Evolutionary conservation across 2,888 invertebrate genomes (phyloP).

Genomic region (Cataglyphis altisquamis): DNA sequence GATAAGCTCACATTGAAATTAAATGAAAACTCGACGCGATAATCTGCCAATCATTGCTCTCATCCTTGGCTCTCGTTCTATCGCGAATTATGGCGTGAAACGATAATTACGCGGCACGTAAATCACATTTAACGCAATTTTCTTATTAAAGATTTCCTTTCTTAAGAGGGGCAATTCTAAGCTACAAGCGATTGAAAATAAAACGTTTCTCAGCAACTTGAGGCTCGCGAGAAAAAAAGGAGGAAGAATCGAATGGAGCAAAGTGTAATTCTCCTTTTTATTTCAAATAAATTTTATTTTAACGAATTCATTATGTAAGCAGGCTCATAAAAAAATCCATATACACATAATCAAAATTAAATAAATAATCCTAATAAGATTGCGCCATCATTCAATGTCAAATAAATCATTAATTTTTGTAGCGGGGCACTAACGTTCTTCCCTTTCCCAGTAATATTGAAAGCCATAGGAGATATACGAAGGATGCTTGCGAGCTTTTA

Average conservation of each 20-base stretch:
- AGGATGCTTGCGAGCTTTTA: constrained; percentile 18
- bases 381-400: neutral
- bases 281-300: neutral
- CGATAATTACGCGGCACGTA: constrained; percentile 27
- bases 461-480: neutral
- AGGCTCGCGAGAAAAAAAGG: neutral
- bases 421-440: neutral
- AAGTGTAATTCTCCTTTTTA: neutral
- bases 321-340: neutral
- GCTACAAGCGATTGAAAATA: neutral
- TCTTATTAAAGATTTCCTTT: constrained; percentile 25
- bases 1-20: constrained; percentile 51
- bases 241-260: neutral
- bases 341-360: neutral
- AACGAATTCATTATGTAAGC: neutral
- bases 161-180: constrained; percentile 18
- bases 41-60: constrained; percentile 44
- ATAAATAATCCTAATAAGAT: neutral
- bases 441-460: neutral
- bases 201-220: neutral
- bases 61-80: constrained; percentile 30
- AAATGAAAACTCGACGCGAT: constrained; percentile 36
- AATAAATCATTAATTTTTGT: neutral
- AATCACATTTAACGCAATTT: constrained; percentile 28
- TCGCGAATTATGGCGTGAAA: constrained; percentile 33